Evolutionary conservation across 1,140 invertebrate species (phyloP).

Genomic region (Drosophila fuyamai): DNA sequence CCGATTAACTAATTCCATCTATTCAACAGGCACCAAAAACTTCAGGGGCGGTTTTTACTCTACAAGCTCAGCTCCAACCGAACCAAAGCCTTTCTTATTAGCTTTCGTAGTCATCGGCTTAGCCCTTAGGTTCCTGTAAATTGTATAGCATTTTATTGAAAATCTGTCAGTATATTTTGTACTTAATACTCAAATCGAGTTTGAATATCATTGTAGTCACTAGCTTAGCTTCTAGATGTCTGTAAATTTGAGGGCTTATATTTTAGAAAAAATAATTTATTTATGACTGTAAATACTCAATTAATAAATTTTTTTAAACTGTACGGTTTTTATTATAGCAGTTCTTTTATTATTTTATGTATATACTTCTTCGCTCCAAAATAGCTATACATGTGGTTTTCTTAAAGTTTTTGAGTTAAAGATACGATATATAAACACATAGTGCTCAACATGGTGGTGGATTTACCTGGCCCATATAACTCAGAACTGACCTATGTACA

Average conservation of each 20-base stretch:
- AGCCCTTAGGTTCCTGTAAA: slow-evolving; percentile 43
- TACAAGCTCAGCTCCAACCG: slow-evolving; percentile 39
- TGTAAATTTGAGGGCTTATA: slow-evolving; percentile 5
- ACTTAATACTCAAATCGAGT: slow-evolving; percentile 4
- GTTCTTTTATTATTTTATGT: background rate
- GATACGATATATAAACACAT: background rate
- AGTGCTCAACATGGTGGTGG: background rate
- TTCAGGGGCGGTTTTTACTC: slow-evolving; percentile 61
- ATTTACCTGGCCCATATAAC: background rate
- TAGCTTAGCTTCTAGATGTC: slow-evolving; percentile 19
- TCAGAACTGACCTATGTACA: slow-evolving; percentile 31
- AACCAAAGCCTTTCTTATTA: slow-evolving; percentile 64
- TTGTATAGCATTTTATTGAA: background rate
- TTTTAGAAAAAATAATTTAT: background rate
- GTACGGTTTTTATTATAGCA: background rate
- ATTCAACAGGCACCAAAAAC: slow-evolving; percentile 59
- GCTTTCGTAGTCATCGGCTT: slow-evolving; percentile 56
- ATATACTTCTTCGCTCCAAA: background rate
- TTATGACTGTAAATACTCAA: slow-evolving; percentile 18
- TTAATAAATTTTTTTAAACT: background rate
- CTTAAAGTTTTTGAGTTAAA: background rate
- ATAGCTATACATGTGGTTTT: background rate
- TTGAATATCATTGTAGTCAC: slow-evolving; percentile 18
- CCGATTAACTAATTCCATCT: background rate
- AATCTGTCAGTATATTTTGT: too few species aligned